Conservation (phyloP, 2,113 vertebrate genomes). For the Coturnix japonica region DNA sequence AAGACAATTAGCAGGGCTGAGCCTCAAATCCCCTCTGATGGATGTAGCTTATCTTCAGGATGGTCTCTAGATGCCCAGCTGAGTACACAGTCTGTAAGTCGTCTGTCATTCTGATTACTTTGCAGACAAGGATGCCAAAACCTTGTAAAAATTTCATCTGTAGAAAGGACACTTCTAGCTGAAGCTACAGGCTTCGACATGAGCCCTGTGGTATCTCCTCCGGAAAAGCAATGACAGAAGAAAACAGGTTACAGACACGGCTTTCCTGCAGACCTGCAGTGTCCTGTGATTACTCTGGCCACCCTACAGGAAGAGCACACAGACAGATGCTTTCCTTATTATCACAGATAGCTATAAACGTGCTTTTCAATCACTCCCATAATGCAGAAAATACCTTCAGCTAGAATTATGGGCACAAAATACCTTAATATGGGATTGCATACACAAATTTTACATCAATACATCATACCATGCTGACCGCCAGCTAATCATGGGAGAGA, state of each 20-base stretch:
- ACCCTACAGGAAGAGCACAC: background rate
- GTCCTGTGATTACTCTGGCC: background rate
- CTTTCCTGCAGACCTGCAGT: background rate
- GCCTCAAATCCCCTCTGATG: background rate
- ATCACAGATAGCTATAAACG: background rate
- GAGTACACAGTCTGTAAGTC: background rate
- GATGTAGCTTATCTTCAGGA: conserved; percentile 4
- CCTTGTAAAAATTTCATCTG: background rate
- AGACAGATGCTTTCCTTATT: background rate
- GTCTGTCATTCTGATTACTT: background rate
- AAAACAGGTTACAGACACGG: background rate
- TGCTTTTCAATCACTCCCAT: background rate
- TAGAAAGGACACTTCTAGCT: background rate
- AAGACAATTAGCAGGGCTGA: background rate
- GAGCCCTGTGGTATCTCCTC: background rate
- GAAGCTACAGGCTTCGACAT: background rate
- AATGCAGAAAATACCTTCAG: background rate
- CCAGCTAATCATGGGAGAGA: background rate
- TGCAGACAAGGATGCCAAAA: background rate
- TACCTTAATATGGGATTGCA: background rate
- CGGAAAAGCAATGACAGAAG: background rate
- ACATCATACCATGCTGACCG: background rate
- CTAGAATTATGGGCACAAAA: background rate
- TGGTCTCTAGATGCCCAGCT: background rate
- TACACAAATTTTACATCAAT: background rate